Evolutionary conservation across 1,140 invertebrate species (phyloP).

Genomic region (Bradynema listronoti): DNA sequence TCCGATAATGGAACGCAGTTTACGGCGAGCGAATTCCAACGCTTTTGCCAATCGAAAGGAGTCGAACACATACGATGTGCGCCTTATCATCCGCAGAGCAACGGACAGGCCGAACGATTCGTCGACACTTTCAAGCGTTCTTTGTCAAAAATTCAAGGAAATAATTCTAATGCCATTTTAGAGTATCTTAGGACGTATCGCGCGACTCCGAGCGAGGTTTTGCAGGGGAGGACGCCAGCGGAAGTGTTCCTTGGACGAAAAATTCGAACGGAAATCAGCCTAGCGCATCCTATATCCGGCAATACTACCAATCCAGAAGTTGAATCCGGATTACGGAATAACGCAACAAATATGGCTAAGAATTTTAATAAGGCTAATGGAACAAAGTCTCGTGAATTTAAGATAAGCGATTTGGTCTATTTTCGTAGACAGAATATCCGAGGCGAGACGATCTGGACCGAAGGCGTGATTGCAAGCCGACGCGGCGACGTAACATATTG

Average conservation of each 20-base stretch:
- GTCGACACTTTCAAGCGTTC: slow-evolving; percentile 12
- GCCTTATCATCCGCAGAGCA: slow-evolving; percentile 15
- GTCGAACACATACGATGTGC: slow-evolving; percentile 10
- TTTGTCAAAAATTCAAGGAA: slow-evolving; percentile 8
- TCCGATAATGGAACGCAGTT: slow-evolving; percentile 16
- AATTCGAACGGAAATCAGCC: slow-evolving; percentile 3
- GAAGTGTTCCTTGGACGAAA: slow-evolving; percentile 14
- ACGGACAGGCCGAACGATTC: slow-evolving; percentile 6
- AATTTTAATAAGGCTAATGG: no score
- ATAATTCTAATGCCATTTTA: neutral
- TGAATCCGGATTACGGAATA: no score
- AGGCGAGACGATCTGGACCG: no score
- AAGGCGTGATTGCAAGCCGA: no score
- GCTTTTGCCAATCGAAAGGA: slow-evolving; percentile 11
- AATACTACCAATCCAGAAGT: no score
- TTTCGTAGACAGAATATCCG: no score
- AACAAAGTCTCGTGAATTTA: no score
- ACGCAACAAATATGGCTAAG: no score
- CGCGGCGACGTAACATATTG: no score
- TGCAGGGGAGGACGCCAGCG: slow-evolving; percentile 6
- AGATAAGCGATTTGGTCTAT: no score
- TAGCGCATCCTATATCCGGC: slow-evolving; percentile 12
- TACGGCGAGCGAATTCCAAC: neutral
- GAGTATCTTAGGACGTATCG: slow-evolving; percentile 8
- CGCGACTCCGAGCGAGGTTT: slow-evolving; percentile 1